Evolutionary conservation across 1,140 invertebrate genomes (phyloP).

Genomic region (Platorchestia sp.): DNA sequence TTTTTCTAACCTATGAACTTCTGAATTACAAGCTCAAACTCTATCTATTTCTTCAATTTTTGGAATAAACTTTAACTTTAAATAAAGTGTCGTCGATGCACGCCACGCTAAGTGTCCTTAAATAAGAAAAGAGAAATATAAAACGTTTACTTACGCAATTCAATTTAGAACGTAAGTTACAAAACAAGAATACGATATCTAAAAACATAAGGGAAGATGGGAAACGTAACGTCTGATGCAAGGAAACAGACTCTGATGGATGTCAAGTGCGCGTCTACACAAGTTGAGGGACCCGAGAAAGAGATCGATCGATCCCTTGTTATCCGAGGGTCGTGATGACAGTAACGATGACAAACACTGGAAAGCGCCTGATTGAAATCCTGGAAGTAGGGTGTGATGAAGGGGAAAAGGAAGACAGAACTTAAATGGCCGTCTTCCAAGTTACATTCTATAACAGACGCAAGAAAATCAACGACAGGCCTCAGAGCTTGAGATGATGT

Average conservation of each 20-base stretch:
- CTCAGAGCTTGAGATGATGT: neutral
- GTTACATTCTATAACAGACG: neutral
- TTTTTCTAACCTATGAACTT: too few species aligned
- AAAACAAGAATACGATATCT: too few species aligned
- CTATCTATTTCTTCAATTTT: too few species aligned
- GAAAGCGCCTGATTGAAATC: conserved; percentile 51
- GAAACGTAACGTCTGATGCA: neutral
- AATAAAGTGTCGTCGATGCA: too few species aligned
- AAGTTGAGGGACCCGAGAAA: conserved; percentile 2
- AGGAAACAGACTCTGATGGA: neutral
- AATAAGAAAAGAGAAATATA: too few species aligned
- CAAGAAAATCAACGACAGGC: neutral
- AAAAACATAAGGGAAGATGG: neutral
- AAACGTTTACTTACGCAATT: too few species aligned
- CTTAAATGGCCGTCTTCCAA: conserved; percentile 28
- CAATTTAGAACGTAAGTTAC: too few species aligned
- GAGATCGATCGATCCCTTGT: conserved; percentile 49
- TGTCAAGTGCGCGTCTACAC: conserved; percentile 5
- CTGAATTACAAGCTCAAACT: too few species aligned
- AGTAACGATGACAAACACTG: conserved; percentile 53
- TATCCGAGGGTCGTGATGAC: conserved; percentile 51
- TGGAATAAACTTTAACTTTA: too few species aligned
- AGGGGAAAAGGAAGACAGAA: conserved; percentile 40
- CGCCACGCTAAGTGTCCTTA: too few species aligned
- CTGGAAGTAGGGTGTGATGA: conserved; percentile 28